Conservation (phyloP, 2,797 vertebrate genomes). For the Tenualosa thibaudeaui region DNA sequence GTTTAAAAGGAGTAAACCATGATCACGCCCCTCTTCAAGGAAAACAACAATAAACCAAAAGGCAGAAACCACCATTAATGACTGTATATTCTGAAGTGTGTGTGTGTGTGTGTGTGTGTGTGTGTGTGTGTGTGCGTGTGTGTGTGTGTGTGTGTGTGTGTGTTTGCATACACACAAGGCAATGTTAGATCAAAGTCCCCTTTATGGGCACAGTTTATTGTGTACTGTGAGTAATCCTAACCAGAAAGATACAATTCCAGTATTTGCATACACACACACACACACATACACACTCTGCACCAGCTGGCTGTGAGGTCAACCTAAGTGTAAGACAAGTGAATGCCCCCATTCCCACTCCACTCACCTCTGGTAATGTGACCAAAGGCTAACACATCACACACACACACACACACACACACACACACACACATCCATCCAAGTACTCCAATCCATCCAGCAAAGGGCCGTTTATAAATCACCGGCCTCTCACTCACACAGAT, state of each 20-base stretch:
- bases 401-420: neutral
- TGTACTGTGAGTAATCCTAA: slow-evolving; percentile 53
- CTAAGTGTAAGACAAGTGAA: too few species aligned
- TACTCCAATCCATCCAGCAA: too few species aligned
- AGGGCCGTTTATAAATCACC: too few species aligned
- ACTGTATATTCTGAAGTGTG: neutral
- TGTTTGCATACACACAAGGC: slow-evolving; percentile 39
- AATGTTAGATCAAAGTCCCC: slow-evolving; percentile 63
- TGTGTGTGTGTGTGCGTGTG: slow-evolving; percentile 20
- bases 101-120: slow-evolving; percentile 20
- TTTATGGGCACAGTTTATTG: slow-evolving; percentile 51
- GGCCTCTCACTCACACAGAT: too few species aligned
- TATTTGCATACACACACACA: slow-evolving; percentile 26
- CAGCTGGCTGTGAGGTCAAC: neutral
- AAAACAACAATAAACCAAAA: neutral
- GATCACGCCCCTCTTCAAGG: neutral
- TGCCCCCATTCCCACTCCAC: too few species aligned
- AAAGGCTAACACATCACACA: neutral
- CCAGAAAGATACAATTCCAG: slow-evolving; percentile 50
- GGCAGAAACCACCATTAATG: neutral
- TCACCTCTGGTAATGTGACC: too few species aligned
- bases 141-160: slow-evolving; percentile 20
- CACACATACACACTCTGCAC: slow-evolving; percentile 29
- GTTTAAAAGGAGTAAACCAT: too few species aligned
- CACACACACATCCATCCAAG: neutral